phyloP scores from a whole-genome alignment of 2,797 vertebrate species.

The Hapalemur alaotrensis region DNA sequence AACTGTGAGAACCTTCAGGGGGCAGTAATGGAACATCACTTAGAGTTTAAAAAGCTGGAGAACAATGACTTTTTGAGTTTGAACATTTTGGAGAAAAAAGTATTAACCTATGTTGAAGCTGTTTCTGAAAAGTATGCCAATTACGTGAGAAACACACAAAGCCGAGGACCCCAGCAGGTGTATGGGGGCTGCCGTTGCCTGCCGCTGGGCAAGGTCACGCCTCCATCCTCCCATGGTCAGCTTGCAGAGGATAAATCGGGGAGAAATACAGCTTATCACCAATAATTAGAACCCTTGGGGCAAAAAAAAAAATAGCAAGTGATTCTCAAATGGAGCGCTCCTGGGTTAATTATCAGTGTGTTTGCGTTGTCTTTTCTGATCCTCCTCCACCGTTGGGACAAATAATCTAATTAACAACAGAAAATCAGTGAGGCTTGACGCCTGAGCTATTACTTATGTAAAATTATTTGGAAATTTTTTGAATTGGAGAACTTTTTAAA shows the following conservation, averaged over 20 bases:
- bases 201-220: neutral
- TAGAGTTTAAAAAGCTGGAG: neutral
- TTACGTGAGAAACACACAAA: neutral
- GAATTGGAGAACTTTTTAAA: neutral
- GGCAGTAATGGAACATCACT: constrained; percentile 32
- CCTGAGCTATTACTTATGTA: neutral
- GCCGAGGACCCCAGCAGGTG: neutral
- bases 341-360: neutral
- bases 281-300: neutral
- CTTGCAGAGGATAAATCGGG: neutral
- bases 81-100: neutral
- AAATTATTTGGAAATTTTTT: neutral
- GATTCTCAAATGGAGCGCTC: neutral
- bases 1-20: constrained; percentile 23
- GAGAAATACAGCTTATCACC: neutral
- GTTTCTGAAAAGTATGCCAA: neutral
- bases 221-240: neutral
- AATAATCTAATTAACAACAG: neutral
- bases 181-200: neutral
- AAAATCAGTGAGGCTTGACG: neutral
- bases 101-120: neutral
- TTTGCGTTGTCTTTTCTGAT: neutral
- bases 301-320: neutral
- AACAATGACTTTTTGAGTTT: neutral
- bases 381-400: neutral